Base-by-base conservation (phyloP, 2,797 vertebrate species). In the Tarsius wallacei region DNA sequence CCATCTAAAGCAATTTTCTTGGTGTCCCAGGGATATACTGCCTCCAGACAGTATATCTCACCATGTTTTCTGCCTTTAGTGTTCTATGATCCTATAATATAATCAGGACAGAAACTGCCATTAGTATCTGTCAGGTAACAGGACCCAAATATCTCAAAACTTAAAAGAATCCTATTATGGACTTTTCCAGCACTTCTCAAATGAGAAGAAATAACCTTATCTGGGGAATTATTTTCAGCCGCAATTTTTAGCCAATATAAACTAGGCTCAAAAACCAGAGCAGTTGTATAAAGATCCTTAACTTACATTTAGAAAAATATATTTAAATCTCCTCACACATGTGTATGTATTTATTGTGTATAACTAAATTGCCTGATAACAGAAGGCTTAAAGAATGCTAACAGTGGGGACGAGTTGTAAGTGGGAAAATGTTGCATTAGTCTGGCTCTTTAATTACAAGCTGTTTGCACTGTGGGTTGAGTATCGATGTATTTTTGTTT, bases 241-340 rank as follows among this genome's bases (percentile, higher is more conserved):
- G 47, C 28, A 90, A 68, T 81, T 96, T 92, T 95, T 71, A 95
- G 81, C 59, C 84, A 92, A 21, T 59, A 92, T 80, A 96, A 96
- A 71, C 21, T 49, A 91, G 89, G 28, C 63, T 95, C 16, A 87
- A 88, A 95, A 95, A 53, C 22, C 63, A 94, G 59, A 88, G 21
- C 8, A 57, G 24, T 55, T 73, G 51, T 68, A 87, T 84, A 95
- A 93, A 96, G 36, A 98, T 33, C 63, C 49, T 93, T 95, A 88
- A 93, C 97, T 96, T 96, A 95, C 90, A 95, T 88, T 97, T 86
- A 86, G 81, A 93, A 97, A 97, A 97, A 83, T 95, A n/a, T 95
- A 96, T 81, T 95, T 96, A 94, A 97, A 87, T 76, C 78, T 95
- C 31, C 51, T 96, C 66, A 84, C 6, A n/a, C 33, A 80, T 91